Base-by-base conservation (phyloP, 2,113 vertebrate genomes). In the Rousettus leschenaultii region DNA sequence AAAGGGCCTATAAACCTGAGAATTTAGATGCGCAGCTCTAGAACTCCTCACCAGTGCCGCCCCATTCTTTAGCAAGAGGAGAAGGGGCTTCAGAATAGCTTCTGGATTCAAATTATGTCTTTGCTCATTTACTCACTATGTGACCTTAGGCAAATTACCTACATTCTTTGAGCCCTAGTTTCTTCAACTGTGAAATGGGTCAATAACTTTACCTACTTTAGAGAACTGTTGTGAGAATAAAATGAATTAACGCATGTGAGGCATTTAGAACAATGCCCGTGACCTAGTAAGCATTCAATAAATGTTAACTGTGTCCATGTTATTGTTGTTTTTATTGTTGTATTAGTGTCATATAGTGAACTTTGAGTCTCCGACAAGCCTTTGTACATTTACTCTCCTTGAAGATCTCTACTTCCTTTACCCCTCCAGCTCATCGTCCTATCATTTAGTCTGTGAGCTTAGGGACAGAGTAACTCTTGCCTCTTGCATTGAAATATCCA, bases 401-500 rank as follows among this genome's bases (percentile, higher is more conserved):
- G 22, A 11, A 87, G 51, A 92, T 87, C 59, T 94, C 11, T 73
- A 19, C 48, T 88, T 91, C 14, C n/a, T 97, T 38, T 35, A 26
- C 51, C 9, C 9, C 2, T 9, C 15, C 16, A 75, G 57, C 14
- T 94, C 66, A 40, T 35, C 80, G 59, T 26, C 19, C 66, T 80
- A 28, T 77, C 43, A 83, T 92, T 86, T 84, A 59, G 28, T 83
- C 79, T 90, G 18, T 79, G 71, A 92, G 59, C 43, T 91, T 77
- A 89, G 45, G 28, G 71, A 80, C 40, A 94, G 71, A 70, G 51
- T 70, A 65, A 77, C 79, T 94, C 51, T 51, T 55, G 38, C 66
- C 59, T 97, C 61, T 95, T 95, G n/a, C 68, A 12, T 80, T 92
- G 91, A 97, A 93, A 88, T 95, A 94, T n/a, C 84, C 26, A 45